Percentiles rank a stretch among this genome's conserved stretches.
Evolutionary conservation across 2,113 vertebrate genomes (phyloP).

Genomic region (Paracanthobrama guichenoti): DNA sequence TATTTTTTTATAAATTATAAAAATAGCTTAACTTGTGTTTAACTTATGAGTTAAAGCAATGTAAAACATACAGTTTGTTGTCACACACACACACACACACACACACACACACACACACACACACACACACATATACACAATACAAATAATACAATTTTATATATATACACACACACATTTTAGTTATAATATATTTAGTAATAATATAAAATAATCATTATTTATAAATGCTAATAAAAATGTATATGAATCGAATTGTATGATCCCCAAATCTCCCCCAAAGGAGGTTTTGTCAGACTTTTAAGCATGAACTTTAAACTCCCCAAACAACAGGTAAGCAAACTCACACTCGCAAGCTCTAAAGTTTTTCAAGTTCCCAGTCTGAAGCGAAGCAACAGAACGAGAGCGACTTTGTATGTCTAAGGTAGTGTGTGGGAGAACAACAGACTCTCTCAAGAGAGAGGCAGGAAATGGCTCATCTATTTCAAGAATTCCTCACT

Average conservation of each 20-base stretch:
- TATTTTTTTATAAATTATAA: no score
- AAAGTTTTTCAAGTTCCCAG: neutral
- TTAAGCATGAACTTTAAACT: neutral
- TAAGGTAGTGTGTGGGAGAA: neutral
- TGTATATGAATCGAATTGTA: neutral
- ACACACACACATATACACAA: no score
- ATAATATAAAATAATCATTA: no score
- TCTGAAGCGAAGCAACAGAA: slow-evolving; percentile 5
- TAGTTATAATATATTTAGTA: no score
- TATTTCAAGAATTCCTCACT: slow-evolving; percentile 50
- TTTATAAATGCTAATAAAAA: neutral
- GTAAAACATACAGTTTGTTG: no score
- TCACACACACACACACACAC: no score
- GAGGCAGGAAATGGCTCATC: slow-evolving; percentile 43
- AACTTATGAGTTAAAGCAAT: no score
- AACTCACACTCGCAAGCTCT: neutral
- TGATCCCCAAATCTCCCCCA: no score
- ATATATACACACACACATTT: no score
- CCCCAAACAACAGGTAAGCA: neutral
- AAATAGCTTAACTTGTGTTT: no score
- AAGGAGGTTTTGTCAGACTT: neutral
- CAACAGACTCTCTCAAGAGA: slow-evolving; percentile 21
- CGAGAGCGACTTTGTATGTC: neutral
- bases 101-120: no score
- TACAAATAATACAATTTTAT: no score